These are phyloP conservation scores for Nemapogon koenigi DNA, from an alignment of 2,888 invertebrate species.

Conservation along the genomic window DNA sequence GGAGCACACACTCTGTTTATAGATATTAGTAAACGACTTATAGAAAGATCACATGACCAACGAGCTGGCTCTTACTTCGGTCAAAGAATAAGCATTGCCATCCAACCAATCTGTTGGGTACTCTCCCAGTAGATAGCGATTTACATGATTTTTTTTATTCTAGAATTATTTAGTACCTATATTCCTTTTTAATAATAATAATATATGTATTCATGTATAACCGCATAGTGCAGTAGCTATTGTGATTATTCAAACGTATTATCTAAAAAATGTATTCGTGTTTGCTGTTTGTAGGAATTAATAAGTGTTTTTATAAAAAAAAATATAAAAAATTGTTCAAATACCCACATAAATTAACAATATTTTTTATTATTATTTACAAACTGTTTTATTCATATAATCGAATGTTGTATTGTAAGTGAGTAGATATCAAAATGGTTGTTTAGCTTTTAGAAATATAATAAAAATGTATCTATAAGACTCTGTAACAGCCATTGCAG, in stretches of 20 bases:
- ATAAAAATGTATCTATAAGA: constrained; percentile 3
- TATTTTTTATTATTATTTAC: constrained; percentile 14
- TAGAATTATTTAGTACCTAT: background rate
- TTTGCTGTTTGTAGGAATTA: constrained; percentile 15
- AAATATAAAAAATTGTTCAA: constrained; percentile 42
- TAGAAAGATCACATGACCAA: too few species aligned
- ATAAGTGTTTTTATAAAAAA: constrained; percentile 53
- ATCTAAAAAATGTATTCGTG: background rate
- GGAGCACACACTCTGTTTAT: too few species aligned
- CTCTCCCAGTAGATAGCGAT: too few species aligned
- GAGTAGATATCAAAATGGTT: background rate
- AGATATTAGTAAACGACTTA: too few species aligned
- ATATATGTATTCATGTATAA: background rate
- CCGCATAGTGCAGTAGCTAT: background rate
- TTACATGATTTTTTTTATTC: too few species aligned
- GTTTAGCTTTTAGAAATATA: constrained; percentile 2
- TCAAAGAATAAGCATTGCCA: too few species aligned
- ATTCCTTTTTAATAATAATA: background rate
- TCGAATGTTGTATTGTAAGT: background rate
- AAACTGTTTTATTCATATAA: background rate
- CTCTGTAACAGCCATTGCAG: constrained; percentile 57
- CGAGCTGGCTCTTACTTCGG: too few species aligned
- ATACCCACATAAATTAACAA: constrained; percentile 37
- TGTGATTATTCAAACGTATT: constrained; percentile 1
- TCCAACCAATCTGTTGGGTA: too few species aligned